phyloP scores from a whole-genome alignment of 2,113 vertebrate genomes.

The Rhizomys pruinosus region DNA sequence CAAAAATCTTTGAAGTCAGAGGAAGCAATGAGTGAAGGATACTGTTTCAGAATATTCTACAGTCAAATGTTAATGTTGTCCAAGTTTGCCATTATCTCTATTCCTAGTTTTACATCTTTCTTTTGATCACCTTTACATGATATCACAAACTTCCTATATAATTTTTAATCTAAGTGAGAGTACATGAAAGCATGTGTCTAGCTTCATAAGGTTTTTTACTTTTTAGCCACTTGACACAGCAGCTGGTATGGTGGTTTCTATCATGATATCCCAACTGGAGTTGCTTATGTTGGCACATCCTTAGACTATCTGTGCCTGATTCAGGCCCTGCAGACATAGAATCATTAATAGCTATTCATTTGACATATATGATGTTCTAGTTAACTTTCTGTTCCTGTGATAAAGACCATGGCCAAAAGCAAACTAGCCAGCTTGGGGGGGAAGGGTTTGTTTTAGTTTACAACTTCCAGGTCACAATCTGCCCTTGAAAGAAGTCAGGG shows the following conservation, averaged over 20 bases:
- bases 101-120: background rate
- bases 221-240: background rate
- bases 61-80: background rate
- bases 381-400: too few species aligned
- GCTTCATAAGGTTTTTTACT: background rate
- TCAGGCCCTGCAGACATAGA: background rate
- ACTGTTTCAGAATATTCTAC: background rate
- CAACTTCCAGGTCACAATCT: too few species aligned
- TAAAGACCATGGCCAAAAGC: too few species aligned
- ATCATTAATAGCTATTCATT: background rate
- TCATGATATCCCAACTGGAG: too few species aligned
- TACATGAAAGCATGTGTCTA: background rate
- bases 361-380: background rate
- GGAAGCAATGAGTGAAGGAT: background rate
- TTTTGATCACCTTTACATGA: background rate
- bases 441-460: too few species aligned
- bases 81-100: background rate
- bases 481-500: too few species aligned
- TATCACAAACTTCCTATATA: background rate
- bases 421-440: too few species aligned
- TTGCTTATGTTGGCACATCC: background rate
- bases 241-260: background rate
- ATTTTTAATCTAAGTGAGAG: background rate
- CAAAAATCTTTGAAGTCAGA: background rate
- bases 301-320: background rate